Evolutionary conservation across 2,113 vertebrate species (phyloP), one percentile per base, ranked within the genome.

Genomic region (Cricetomys ansorgei): DNA sequence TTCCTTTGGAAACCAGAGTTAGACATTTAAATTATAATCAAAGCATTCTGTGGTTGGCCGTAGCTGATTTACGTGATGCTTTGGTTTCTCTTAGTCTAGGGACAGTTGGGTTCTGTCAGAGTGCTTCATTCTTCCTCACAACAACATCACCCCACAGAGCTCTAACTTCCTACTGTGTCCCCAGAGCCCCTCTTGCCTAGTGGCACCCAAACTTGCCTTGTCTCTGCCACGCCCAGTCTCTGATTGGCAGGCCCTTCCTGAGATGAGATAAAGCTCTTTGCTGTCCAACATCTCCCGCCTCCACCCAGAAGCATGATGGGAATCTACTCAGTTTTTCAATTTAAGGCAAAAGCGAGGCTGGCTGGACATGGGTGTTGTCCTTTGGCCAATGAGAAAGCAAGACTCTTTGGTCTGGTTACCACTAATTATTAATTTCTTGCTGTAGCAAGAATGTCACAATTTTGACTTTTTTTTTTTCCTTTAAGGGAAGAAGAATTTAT

Each of bases 241-340:
- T 96, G 97, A 88, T 84, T 77, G 94, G 84, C 95, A 87, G 97
- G 88, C 94, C 95, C 95, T 88, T 98, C 98, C 97, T 96, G 97
- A 95, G 97, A 97, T 97, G 77, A 97, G 97, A 97, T 97, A 96
- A 87, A 87, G 19, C 19, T 97, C 97, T 3, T 92, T 73, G 55
- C 94, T 98, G 95, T 96, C 86, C 75, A 91, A 31, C 12, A 16
- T 80, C 50, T 80, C 19, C 77, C 50, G 7, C 50, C 94, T 7
- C 29, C 29, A 93, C 76, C 96, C 98, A 94, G 87, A 95, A 97
- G 97, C 91, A 81, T 93, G 98, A 97, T 97, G 92, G 96, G 91
- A 62, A 50, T 96, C 84, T 98, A 97, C 85, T 96, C 97, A 96
- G 92, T 90, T 97, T 98, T 98, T 83, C 93, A 37, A 84, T 81